phyloP scores from a whole-genome alignment of 2,113 vertebrate genomes.

The Psettodes erumei region DNA sequence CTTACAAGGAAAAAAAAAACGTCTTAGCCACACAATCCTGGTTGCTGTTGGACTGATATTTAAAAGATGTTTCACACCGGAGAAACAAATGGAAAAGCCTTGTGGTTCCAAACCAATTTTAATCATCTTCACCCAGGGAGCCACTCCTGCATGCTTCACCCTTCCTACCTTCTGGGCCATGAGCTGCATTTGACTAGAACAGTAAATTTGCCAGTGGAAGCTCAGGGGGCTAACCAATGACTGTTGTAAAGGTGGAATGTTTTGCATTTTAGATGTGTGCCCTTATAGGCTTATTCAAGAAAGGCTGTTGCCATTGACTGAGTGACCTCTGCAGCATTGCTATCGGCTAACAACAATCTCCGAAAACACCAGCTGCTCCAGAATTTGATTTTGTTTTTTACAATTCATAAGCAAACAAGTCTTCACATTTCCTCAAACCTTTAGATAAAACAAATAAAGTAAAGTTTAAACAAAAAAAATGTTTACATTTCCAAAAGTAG shows the following conservation, averaged over 20 bases:
- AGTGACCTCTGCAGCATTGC: conserved; percentile 23
- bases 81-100: conserved; percentile 63
- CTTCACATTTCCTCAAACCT: background rate
- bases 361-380: background rate
- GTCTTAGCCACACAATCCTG: conserved; percentile 28
- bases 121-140: conserved; percentile 66
- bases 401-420: background rate
- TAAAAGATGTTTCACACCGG: conserved; percentile 61
- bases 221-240: conserved; percentile 54
- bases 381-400: background rate
- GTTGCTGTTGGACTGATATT: conserved; percentile 49
- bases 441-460: background rate
- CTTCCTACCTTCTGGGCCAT: conserved; percentile 54
- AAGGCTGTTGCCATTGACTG: conserved; percentile 57
- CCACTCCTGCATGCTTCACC: conserved; percentile 48
- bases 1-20: conserved; percentile 16
- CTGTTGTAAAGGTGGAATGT: conserved; percentile 59
- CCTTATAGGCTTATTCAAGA: conserved; percentile 64
- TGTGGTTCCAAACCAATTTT: conserved; percentile 61
- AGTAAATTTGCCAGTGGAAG: conserved; percentile 63
- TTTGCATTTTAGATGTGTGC: conserved; percentile 70
- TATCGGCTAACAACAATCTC: background rate
- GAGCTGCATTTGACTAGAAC: conserved; percentile 54
- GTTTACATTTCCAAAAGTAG: conserved; percentile 16
- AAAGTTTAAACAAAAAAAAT: conserved; percentile 2